These are phyloP conservation scores for Endotricha flammealis DNA, from an alignment of 2,888 invertebrate species.

Conservation along the genomic window DNA sequence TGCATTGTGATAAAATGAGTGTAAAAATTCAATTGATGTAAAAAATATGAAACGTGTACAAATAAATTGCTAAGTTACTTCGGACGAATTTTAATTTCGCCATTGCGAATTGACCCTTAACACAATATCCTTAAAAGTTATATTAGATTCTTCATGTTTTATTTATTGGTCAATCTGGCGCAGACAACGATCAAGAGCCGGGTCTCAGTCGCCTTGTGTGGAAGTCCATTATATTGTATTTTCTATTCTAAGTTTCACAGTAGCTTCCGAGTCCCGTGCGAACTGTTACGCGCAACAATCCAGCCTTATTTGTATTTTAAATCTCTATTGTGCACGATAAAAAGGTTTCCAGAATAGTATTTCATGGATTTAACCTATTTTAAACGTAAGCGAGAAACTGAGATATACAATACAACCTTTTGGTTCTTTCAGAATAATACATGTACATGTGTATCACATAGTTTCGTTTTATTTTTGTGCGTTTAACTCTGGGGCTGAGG, in stretches of 20 bases:
- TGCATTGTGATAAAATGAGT: too few relatives aligned
- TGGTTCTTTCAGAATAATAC: too few relatives aligned
- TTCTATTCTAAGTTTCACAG: conserved; percentile 25
- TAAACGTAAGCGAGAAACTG: too few relatives aligned
- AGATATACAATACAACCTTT: too few relatives aligned
- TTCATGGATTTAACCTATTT: conserved; percentile 10
- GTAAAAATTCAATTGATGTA: too few relatives aligned
- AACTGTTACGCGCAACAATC: conserved; percentile 29
- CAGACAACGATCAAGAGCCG: neutral
- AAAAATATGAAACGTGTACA: too few relatives aligned
- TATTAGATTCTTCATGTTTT: neutral
- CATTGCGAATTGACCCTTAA: too few relatives aligned
- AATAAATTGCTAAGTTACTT: too few relatives aligned
- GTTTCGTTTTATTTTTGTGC: too few relatives aligned
- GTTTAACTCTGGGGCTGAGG: too few relatives aligned
- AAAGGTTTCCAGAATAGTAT: conserved; percentile 24
- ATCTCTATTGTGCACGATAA: conserved; percentile 29
- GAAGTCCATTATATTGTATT: conserved; percentile 29
- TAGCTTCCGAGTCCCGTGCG: conserved; percentile 28
- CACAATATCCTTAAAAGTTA: neutral
- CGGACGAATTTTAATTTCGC: too few relatives aligned
- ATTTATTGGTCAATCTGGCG: neutral
- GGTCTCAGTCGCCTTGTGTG: neutral
- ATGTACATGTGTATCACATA: too few relatives aligned
- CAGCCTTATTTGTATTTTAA: conserved; percentile 34